These are phyloP conservation scores for Hemibagrus guttatus DNA, from an alignment of 2,797 vertebrate species.

Conservation along the genomic window DNA sequence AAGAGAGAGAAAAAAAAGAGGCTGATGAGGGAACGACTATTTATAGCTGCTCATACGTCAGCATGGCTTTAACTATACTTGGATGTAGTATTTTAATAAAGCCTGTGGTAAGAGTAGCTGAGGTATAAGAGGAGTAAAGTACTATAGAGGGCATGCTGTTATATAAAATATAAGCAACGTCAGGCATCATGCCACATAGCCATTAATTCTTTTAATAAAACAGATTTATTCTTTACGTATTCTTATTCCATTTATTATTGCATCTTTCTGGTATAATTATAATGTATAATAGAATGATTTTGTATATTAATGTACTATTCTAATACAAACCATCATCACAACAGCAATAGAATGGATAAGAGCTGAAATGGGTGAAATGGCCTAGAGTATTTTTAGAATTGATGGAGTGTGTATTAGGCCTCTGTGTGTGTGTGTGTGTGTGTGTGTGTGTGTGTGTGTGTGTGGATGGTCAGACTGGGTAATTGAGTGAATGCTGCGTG, in stretches of 20 bases:
- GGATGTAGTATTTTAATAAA: neutral
- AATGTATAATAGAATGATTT: neutral
- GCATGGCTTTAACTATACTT: neutral
- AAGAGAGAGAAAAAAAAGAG: neutral
- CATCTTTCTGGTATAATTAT: neutral
- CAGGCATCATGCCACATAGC: neutral
- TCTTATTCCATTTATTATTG: neutral
- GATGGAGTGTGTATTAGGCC: constrained; percentile 1
- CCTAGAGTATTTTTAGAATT: neutral
- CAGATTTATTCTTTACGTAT: neutral
- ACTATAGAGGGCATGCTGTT: neutral
- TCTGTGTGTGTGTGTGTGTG: neutral
- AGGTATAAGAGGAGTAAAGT: neutral
- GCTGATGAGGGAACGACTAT: neutral
- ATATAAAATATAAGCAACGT: neutral
- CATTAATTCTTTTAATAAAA: neutral
- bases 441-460: constrained; percentile 40
- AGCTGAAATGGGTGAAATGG: neutral
- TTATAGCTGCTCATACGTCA: neutral
- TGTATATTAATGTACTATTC: neutral
- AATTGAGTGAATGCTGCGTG: constrained; percentile 69
- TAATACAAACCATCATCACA: neutral
- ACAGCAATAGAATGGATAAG: neutral
- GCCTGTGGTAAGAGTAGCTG: neutral
- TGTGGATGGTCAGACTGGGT: constrained; percentile 50